Percentiles rank a stretch among this genome's conserved stretches.
These are phyloP conservation scores for Podilymbus podiceps DNA, from an alignment of 2,113 vertebrate genomes.

Conservation along the genomic window DNA sequence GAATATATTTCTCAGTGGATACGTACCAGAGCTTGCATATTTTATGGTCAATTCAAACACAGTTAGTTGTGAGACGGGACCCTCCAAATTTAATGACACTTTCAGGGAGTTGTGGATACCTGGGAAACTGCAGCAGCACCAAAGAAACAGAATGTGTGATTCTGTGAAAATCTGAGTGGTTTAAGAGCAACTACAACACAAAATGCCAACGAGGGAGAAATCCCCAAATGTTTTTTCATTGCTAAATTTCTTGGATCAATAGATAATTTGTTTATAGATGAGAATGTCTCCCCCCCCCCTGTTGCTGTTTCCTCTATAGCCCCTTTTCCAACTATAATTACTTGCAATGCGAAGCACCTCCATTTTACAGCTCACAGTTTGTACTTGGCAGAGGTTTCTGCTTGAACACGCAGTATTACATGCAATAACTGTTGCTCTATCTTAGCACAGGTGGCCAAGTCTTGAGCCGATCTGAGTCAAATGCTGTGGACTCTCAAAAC, in stretches of 20 bases:
- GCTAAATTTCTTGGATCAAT: background rate
- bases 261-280: background rate
- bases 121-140: background rate
- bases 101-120: background rate
- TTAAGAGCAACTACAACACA: background rate
- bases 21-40: background rate
- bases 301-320: background rate
- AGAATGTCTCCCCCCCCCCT: background rate
- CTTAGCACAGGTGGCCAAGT: background rate
- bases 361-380: background rate
- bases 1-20: background rate
- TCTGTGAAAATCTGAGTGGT: background rate
- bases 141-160: background rate
- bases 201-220: background rate
- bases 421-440: background rate
- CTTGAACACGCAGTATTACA: background rate
- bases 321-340: background rate
- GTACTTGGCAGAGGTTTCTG: background rate
- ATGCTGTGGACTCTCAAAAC: background rate
- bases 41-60: background rate
- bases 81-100: background rate
- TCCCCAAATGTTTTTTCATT: background rate
- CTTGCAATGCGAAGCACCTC: background rate
- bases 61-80: background rate
- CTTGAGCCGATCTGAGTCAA: background rate